These are phyloP conservation scores for Silurus lanzhouensis DNA, from an alignment of 2,797 vertebrate species.

Conservation along the genomic window DNA sequence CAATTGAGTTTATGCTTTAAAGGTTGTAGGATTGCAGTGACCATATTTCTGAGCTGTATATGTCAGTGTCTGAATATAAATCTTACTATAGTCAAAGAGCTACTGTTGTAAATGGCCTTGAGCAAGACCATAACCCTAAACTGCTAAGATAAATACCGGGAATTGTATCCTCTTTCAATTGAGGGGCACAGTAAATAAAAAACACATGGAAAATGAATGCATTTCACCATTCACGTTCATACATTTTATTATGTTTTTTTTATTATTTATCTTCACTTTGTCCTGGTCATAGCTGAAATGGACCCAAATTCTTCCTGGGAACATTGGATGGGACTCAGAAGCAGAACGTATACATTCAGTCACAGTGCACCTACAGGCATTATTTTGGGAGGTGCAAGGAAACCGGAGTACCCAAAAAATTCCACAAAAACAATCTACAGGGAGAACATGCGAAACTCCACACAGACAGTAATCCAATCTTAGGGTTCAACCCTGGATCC, in stretches of 20 bases:
- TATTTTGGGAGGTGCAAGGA: neutral
- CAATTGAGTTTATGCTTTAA: neutral
- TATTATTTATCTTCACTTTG: neutral
- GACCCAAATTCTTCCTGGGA: neutral
- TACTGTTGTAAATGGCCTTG: slow-evolving; percentile 12
- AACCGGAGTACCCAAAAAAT: slow-evolving; percentile 8
- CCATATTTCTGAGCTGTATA: neutral
- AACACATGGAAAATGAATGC: slow-evolving; percentile 2
- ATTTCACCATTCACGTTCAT: slow-evolving; percentile 6
- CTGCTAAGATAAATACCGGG: neutral
- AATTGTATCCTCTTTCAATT: slow-evolving; percentile 16
- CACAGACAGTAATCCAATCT: slow-evolving; percentile 28
- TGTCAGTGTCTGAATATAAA: neutral
- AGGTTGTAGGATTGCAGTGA: neutral
- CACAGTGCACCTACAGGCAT: neutral
- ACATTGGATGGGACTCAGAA: neutral
- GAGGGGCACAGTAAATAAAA: neutral
- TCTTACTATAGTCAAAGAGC: slow-evolving; percentile 10
- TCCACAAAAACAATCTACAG: neutral
- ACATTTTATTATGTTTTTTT: neutral
- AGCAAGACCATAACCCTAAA: slow-evolving; percentile 10
- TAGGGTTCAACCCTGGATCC: slow-evolving; percentile 3
- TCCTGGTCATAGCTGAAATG: neutral
- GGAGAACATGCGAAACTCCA: slow-evolving; percentile 10
- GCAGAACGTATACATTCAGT: neutral